Evolutionary conservation across 2,113 vertebrate genomes (phyloP), one percentile per base, ranked within the genome.

Genomic region (Carassius gibelio): DNA sequence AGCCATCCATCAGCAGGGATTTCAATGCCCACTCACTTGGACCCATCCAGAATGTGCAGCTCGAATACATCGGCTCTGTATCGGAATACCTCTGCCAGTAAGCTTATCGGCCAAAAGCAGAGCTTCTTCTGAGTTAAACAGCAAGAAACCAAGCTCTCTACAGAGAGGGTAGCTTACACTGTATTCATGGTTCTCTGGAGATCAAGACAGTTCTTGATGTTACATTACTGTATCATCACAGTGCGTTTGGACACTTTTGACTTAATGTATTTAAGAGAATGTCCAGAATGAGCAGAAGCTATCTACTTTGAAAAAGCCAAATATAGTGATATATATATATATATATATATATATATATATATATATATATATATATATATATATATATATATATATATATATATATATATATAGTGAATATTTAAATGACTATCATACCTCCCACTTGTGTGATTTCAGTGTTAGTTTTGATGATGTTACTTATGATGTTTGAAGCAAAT

Each of bases 1-100:
- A 92, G 89, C 88, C 91, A 93, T 94, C 93, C 91, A 92, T 94
- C 93, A 93, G 79, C 81, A 88, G 79, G 85, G 91, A 92, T 91
- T 92, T 92, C 88, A 38, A 88, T 89, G 91, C 89, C 81, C 81
- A 90, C 91, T 85, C 90, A 88, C 88, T 90, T 90, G 89, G 91
- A 86, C 89, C 87, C 84, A 89, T 92, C 83, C 88, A 85, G 90
- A 90, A 92, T 89, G 86, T 90, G 57, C 88, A 89, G 88, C 90
- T 8, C 84, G 91, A 90, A 10, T 92, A 80, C 66, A 68, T 59
- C 48, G 17, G 68, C 66, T 84, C 55, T 79, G 30, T 55, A 76
- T 62, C 91, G 90, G 90, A 91, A 92, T 88, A 87, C 45, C 26
- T 69, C 45, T 55, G 80, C 80, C 80, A 81, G 64, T 89, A 81